Evolutionary conservation across 2,797 vertebrate species (phyloP).

Genomic region (Peromyscus nudipes): DNA sequence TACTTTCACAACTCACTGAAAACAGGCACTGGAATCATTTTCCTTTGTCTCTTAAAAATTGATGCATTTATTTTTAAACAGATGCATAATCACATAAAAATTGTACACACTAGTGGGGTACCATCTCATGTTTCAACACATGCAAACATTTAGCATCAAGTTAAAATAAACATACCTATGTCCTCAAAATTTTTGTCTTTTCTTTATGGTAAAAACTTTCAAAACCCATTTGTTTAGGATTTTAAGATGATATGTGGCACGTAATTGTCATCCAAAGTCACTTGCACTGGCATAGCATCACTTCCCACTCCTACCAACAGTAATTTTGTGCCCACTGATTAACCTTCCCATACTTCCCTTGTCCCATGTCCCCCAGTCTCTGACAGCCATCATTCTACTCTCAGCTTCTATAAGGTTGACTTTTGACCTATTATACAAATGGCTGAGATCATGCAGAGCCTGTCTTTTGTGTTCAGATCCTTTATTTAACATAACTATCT

Average conservation of each 20-base stretch:
- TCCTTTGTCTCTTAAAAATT: slow-evolving; percentile 33
- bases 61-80: not conserved
- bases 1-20: not conserved
- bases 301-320: not conserved
- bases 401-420: not conserved
- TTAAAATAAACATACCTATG: not conserved
- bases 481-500: not conserved
- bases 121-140: not conserved
- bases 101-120: not conserved
- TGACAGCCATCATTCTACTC: not conserved
- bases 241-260: not conserved
- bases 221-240: not conserved
- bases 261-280: not conserved
- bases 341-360: not conserved
- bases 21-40: not conserved
- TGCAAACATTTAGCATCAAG: not conserved
- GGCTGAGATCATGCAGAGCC: not conserved
- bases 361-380: not conserved
- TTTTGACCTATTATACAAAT: not conserved
- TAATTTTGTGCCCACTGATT: too few species aligned
- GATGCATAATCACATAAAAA: not conserved
- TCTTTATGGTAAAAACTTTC: not conserved
- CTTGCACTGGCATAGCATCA: too few species aligned
- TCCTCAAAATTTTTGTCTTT: not conserved
- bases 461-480: not conserved